Evolutionary conservation across 2,888 invertebrate species (phyloP).

Genomic region (Pomacea canaliculata): DNA sequence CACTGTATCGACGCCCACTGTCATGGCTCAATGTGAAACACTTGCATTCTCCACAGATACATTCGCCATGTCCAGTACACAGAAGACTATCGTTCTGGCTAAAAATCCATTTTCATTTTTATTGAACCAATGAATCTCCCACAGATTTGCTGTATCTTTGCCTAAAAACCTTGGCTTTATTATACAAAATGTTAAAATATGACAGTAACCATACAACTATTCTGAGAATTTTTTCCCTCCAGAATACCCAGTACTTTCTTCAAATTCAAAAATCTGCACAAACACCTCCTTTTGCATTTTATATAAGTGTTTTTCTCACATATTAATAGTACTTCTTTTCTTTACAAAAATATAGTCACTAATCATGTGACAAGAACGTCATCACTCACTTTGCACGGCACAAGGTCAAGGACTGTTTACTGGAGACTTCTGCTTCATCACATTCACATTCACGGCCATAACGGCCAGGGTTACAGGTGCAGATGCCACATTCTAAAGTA

Average conservation of each 20-base stretch:
- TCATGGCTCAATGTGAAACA: slow-evolving; percentile 58
- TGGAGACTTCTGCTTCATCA: slow-evolving; percentile 58
- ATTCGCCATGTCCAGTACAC: slow-evolving; percentile 71
- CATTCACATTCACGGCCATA: slow-evolving; percentile 92
- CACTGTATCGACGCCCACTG: slow-evolving; percentile 66
- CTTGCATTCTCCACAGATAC: slow-evolving; percentile 72
- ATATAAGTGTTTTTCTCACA: no score
- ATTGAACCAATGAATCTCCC: not conserved
- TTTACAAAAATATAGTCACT: no score
- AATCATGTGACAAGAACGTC: not conserved
- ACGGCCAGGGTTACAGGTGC: slow-evolving; percentile 82
- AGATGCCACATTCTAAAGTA: slow-evolving; percentile 88
- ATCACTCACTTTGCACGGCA: slow-evolving; percentile 53
- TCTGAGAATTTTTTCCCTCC: no score
- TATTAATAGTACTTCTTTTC: no score
- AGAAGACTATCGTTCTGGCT: slow-evolving; percentile 54
- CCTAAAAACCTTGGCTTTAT: no score
- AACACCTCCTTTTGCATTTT: no score
- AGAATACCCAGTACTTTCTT: no score
- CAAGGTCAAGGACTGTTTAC: slow-evolving; percentile 58
- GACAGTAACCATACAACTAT: no score
- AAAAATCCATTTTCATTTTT: slow-evolving; percentile 17
- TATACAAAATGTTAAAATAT: no score
- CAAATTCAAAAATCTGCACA: no score
- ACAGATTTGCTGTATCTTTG: not conserved